phyloP scores from a whole-genome alignment of 2,113 vertebrate genomes.

The Istiophorus platypterus region DNA sequence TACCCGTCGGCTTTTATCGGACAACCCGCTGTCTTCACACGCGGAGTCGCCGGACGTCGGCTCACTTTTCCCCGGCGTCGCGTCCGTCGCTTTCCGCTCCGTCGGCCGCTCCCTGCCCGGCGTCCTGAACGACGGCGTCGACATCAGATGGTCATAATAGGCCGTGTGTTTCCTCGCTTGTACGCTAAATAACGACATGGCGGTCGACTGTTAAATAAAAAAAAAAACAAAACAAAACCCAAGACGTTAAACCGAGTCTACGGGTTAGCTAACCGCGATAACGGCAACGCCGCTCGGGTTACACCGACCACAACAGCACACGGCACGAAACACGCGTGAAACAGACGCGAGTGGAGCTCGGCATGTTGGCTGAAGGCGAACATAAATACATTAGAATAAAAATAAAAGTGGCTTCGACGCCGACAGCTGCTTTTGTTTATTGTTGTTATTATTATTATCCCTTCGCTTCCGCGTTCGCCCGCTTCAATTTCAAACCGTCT shows the following conservation, averaged over 20 bases:
- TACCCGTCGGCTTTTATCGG: constrained; percentile 74
- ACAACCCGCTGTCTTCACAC: constrained; percentile 47
- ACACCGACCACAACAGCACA: not conserved
- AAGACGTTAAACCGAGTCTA: not conserved
- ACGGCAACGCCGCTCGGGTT: not conserved
- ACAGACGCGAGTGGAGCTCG: not conserved
- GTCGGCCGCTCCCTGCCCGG: constrained; percentile 27
- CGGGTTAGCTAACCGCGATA: not conserved
- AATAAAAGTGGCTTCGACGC: not conserved
- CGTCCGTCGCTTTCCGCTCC: constrained; percentile 29
- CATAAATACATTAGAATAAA: constrained; percentile 3
- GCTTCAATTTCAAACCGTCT: constrained; percentile 83
- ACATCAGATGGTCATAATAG: constrained; percentile 75
- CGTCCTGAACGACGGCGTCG: constrained; percentile 50
- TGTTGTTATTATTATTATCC: no score
- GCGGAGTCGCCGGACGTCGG: constrained; percentile 52
- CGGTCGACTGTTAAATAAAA: constrained; percentile 2
- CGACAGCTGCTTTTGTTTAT: constrained; percentile 62
- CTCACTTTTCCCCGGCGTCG: not conserved
- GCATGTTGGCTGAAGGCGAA: not conserved
- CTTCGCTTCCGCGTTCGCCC: constrained; percentile 73
- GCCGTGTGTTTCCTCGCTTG: constrained; percentile 73
- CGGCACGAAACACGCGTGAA: not conserved
- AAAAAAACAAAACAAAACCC: no score
- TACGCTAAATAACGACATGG: constrained; percentile 78